Evolutionary conservation across 2,888 invertebrate genomes (phyloP), one percentile per base, ranked within the genome.

Genomic region (Nomada flava): DNA sequence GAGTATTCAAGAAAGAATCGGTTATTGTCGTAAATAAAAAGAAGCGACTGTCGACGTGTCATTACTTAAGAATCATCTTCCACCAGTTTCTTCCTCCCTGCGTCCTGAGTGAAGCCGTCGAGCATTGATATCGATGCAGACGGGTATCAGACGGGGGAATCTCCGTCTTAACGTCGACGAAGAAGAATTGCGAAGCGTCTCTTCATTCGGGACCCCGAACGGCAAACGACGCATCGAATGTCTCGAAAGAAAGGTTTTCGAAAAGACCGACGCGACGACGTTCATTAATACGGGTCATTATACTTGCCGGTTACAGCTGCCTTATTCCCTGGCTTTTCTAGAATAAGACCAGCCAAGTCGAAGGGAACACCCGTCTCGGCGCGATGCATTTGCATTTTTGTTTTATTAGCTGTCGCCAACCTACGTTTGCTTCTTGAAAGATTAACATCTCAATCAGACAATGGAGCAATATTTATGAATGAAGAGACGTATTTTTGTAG

Each of bases 21-120:
- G 69, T 67, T 71, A 76, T 82, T 71, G 68, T 77, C 47, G 20
- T 70, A 78, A 74, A 76, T 73, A 68, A 80, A 70, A 65, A 55
- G 53, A 67, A 59, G 71, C 60, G 29, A 65, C 60, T 55, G 73
- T 50, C 62, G 65, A 52, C 74, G 76, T 23, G 85, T 88, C 90
- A 90, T 90, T 88, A 90, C 89, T 90, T 90, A 90, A 85, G 85
- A 84, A 77, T 77, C 80, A 42, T 64, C 53, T 64, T 62, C 44
- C 52, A 20, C 59, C 18, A 42, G 42, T 62, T 26, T 42, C 52
- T 29, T 57, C 65, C 20, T 23, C 11, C 53, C 62, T n/a, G 77
- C 64, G 23, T 60, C 52, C 15, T 20, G 55, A 42, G 69, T 60
- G 57, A 70, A 74, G 55, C 53, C 68, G 23, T 57, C 55, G 76